A percentile compares a stretch with the other conserved stretches of the same genome.
Conservation (phyloP, 2,888 invertebrate genomes). For the Lepidonotus clava region DNA sequence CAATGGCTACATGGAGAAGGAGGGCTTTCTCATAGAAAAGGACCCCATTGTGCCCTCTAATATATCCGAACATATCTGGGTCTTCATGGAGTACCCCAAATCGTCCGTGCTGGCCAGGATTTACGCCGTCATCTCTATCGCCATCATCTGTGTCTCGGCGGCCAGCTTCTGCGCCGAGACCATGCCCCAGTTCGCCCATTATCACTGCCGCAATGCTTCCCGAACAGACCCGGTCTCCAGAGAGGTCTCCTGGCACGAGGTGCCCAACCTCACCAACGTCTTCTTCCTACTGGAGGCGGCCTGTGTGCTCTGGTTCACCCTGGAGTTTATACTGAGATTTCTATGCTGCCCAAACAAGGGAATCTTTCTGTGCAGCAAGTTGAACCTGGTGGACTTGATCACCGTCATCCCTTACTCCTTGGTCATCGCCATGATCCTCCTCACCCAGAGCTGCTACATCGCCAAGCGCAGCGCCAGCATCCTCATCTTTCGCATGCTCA, state of each 20-base stretch:
- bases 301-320: conserved; percentile 77
- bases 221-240: background rate
- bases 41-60: conserved; percentile 74
- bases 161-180: conserved; percentile 81
- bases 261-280: conserved; percentile 68
- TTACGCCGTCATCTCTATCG: conserved; percentile 79
- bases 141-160: conserved; percentile 80
- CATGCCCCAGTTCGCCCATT: conserved; percentile 76
- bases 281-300: conserved; percentile 76
- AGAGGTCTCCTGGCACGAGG: background rate
- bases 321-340: conserved; percentile 74
- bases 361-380: conserved; percentile 69
- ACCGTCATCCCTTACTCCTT: conserved; percentile 77
- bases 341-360: conserved; percentile 70
- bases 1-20: conserved; percentile 78
- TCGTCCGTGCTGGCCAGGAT: conserved; percentile 78
- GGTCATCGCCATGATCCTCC: conserved; percentile 68
- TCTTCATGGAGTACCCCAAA: conserved; percentile 80
- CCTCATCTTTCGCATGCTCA: conserved; percentile 70
- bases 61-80: conserved; percentile 78
- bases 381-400: conserved; percentile 76
- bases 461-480: conserved; percentile 68
- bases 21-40: conserved; percentile 77
- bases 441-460: conserved; percentile 65
- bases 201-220: conserved; percentile 65